Evolutionary conservation across 2,797 vertebrate genomes (phyloP), one percentile per base, ranked within the genome.

Genomic region (Sebastes elongatus): DNA sequence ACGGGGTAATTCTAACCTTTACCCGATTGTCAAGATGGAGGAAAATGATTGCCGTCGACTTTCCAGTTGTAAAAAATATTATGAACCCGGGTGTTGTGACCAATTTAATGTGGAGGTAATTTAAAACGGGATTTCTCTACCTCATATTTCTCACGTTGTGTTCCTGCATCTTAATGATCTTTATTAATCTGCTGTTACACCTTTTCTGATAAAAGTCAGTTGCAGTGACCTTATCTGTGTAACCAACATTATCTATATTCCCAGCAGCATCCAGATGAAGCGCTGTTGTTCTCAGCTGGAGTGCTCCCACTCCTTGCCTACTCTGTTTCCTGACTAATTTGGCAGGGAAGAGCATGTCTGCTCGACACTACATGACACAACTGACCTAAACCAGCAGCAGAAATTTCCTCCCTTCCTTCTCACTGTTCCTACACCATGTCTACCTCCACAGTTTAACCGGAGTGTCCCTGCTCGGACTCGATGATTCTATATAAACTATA

Each of bases 311-410:
- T 89, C 71, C 73, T 86, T 76, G 68, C 87, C 78, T 66, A 59
- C 80, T 87, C 81, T 78, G 86, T 89, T 91, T 89, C 81, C 72
- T 75, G 81, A 89, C 81, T 92, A 92, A 92, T 91, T 91, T 91
- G 88, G 81, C 80, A 82, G 84, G 73, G 66, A 85, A 81, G 85
- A 89, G 76, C 86, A 83, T 90, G 84, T 89, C 82, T 3, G 63
- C 78, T 89, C 53, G 25, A 86, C 84, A 80, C 83, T 83, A 90
- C 86, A 90, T 85, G 87, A 90, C 88, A 89, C 86, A 42, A 42
- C 84, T 92, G 86, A 90, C 88, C 91, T 91, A 77, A 87, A 79
- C 80, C 87, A 88, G 62, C 49, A 79, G 71, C 82, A 76, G 79
- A 80, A n/a, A 60, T 86, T 90, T 88, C 57, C 68, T 77, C 5